Evolutionary conservation across 2,113 vertebrate genomes (phyloP).

Genomic region (Nyctibius bracteatus): DNA sequence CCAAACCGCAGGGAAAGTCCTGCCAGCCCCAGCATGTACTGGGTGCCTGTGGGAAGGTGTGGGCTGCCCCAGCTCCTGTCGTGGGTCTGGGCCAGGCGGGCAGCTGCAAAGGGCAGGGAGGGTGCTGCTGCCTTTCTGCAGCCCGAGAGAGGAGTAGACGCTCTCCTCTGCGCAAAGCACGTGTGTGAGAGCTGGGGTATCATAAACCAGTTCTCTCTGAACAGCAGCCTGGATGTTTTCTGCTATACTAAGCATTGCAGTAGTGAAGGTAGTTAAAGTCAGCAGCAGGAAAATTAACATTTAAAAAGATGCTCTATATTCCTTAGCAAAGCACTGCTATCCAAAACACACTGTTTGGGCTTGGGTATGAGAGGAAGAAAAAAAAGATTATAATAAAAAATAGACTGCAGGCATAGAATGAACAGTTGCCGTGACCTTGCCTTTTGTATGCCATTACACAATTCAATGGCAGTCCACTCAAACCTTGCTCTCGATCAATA

Average conservation of each 20-base stretch:
- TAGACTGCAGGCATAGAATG: slow-evolving; percentile 65
- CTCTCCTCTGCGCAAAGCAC: neutral
- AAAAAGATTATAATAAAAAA: slow-evolving; percentile 74
- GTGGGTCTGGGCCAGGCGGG: neutral
- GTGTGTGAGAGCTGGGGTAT: neutral
- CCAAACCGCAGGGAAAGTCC: neutral
- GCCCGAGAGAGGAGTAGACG: neutral
- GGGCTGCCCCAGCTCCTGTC: neutral
- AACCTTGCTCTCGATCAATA: slow-evolving; percentile 98
- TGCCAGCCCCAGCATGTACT: neutral
- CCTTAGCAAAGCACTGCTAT: slow-evolving; percentile 44
- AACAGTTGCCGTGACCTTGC: slow-evolving; percentile 87
- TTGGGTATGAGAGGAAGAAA: slow-evolving; percentile 42
- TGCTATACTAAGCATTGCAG: slow-evolving; percentile 28
- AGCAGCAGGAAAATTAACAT: slow-evolving; percentile 56
- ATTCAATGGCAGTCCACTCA: slow-evolving; percentile 93
- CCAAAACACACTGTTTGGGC: slow-evolving; percentile 42
- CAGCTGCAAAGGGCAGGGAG: neutral
- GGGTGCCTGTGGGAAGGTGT: neutral
- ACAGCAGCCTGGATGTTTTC: neutral
- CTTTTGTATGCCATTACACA: slow-evolving; percentile 91
- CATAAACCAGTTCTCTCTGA: neutral
- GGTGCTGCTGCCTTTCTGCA: neutral
- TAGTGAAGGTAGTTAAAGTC: slow-evolving; percentile 39
- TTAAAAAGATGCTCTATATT: slow-evolving; percentile 45